A percentile compares a stretch with the other conserved stretches of the same genome.
phyloP scores from a whole-genome alignment of 2,797 vertebrate genomes.

The Alcedo atthis region DNA sequence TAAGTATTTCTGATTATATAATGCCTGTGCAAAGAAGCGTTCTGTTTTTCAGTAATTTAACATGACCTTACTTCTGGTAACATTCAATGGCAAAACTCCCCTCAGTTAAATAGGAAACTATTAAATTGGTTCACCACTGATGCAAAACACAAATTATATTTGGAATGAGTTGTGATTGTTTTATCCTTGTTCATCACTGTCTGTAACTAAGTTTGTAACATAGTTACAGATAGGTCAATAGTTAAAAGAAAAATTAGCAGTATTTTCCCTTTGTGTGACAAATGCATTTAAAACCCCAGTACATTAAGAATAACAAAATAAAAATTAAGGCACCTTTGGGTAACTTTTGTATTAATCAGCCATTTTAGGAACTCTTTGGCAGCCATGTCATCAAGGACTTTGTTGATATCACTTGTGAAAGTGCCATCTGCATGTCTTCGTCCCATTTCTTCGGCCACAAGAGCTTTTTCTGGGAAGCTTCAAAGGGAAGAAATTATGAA shows the following conservation, averaged over 20 bases:
- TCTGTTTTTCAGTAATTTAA: not conserved
- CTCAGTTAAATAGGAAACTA: not conserved
- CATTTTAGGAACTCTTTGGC: slow-evolving; percentile 95
- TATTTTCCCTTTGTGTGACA: not conserved
- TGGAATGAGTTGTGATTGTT: not conserved
- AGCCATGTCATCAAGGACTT: slow-evolving; percentile 92
- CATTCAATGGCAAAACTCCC: not conserved
- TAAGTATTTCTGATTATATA: not conserved
- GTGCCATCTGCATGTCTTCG: slow-evolving; percentile 94
- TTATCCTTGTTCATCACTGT: not conserved
- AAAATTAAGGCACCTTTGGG: slow-evolving; percentile 76
- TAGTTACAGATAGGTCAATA: not conserved
- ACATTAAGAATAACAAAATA: not conserved
- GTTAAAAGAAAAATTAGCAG: not conserved
- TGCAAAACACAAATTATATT: not conserved
- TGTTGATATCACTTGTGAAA: slow-evolving; percentile 96
- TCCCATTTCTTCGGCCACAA: slow-evolving; percentile 71
- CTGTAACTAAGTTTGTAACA: not conserved
- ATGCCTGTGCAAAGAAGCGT: not conserved
- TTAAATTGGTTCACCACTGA: not conserved
- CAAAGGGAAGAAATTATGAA: slow-evolving; percentile 39
- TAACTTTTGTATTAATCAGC: slow-evolving; percentile 91
- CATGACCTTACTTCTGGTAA: not conserved
- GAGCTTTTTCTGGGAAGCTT: slow-evolving; percentile 84
- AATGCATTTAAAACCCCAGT: not conserved